Evolutionary conservation across 1,140 invertebrate species (phyloP), one percentile per base, ranked within the genome.

Genomic region (Subanguina moxae): DNA sequence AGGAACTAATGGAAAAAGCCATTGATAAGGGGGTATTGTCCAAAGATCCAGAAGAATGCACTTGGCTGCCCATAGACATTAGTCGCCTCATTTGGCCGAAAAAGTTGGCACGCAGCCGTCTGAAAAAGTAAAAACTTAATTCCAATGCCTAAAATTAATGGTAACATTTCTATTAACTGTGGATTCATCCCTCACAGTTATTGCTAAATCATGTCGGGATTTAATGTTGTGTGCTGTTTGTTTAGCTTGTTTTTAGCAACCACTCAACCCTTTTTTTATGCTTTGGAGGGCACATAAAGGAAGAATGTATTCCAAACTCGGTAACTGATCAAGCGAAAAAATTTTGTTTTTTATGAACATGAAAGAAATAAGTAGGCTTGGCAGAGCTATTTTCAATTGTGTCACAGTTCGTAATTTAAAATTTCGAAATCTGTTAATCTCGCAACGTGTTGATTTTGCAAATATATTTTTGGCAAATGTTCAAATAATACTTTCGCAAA

Each of bases 81-180:
- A 52, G 48, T 7, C 48, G 48, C 23, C 48, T 19, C 48, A 52
- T 52, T 19, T 19, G 23, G 15, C 48, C 23, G n/a, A 52, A 25
- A 52, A 52, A 52, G 17, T 52, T 52, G 48, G 48, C 48, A 21
- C 48, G 48, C 3, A 52, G n/a, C 15, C 48, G 48, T 52, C 48
- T 52, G 15, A 25, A 52, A 52, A 52, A 52, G 17, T 21, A 52
- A 45, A 13, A 3, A 21, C 23, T 52, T 52, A 25, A 52, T 52
- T 11, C 11, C 43, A 45, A 13, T 45, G n/a, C 11, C 11, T 45
- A 13, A 45, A 45, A n/a, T n/a, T 13, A 45, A 13, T 13, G 11
- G n/a, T n/a, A 45, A 45, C n/a, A 13, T n/a, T 11, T 45, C n/a
- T n/a, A 45, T 45, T 45, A 11, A 45, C n/a, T 45, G 11, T n/a